These are phyloP conservation scores for Mesochorus sp. DNA, from an alignment of 2,888 invertebrate genomes.

Conservation along the genomic window DNA sequence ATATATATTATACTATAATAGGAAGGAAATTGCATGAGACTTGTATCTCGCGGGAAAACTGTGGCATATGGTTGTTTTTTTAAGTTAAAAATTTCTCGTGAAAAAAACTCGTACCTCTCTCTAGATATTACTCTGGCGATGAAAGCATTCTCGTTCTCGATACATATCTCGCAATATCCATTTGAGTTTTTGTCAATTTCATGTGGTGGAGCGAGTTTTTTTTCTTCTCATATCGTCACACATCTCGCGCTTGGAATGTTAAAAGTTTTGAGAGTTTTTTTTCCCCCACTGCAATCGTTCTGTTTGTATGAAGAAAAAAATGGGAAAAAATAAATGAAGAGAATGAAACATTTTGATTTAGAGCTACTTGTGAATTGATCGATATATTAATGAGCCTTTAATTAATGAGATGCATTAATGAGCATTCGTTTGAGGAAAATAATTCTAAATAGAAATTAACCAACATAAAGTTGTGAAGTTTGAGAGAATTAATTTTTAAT, in stretches of 20 bases:
- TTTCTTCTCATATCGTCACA: not conserved
- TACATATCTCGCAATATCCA: not conserved
- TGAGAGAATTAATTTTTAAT: too few species aligned
- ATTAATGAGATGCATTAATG: too few species aligned
- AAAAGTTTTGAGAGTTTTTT: constrained; percentile 13
- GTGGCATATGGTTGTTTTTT: constrained; percentile 3
- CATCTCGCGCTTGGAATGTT: constrained; percentile 9
- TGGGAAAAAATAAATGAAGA: not conserved
- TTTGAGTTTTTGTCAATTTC: constrained; percentile 6
- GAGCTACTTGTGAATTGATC: too few species aligned
- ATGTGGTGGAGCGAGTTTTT: not conserved
- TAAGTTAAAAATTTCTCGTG: constrained; percentile 29
- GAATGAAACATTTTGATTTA: too few species aligned
- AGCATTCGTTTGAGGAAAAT: too few species aligned
- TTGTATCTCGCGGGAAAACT: constrained; percentile 7
- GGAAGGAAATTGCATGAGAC: not conserved
- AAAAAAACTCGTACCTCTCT: constrained; percentile 16
- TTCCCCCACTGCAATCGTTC: not conserved
- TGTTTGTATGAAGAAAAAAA: not conserved
- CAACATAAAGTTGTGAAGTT: too few species aligned
- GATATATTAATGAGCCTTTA: too few species aligned
- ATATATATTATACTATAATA: constrained; percentile 17
- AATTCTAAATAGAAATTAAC: too few species aligned
- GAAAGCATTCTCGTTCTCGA: constrained; percentile 4
- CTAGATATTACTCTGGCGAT: not conserved